Evolutionary conservation across 1,140 invertebrate genomes (phyloP), one percentile per base, ranked within the genome.

Genomic region (Diabrotica undecimpunctata): DNA sequence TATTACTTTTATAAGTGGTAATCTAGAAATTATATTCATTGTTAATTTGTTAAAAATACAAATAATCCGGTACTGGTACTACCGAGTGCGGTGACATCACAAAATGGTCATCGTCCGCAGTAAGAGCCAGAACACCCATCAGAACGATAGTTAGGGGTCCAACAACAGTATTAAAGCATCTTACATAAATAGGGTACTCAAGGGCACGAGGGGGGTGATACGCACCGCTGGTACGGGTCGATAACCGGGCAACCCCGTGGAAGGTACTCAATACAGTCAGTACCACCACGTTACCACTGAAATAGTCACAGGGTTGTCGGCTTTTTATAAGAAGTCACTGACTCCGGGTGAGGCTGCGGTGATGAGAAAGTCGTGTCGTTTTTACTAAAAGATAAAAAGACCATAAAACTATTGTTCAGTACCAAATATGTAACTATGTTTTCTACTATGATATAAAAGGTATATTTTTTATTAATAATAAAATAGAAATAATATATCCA

Each of bases 211-310:
- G 64, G 58, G 65, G 65, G 65, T 66, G 61, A 55, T 56, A 66
- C 65, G 65, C 65, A 66, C 61, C 39, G 55, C 35, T 52, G 62
- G 65, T 63, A 66, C 61, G 56, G 65, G 65, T 66, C 65, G 65
- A 66, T 57, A 66, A 66, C 65, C 65, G 65, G 61, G 61, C 62
- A 67, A 67, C 66, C 66, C 66, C 66, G 66, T 64, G 51, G 63
- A 58, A 57, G 39, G 57, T 59, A 59, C 57, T 59, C 13, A 41
- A 38, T 46, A 41, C 39, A 59, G 59, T 61, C 54, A 13, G 54
- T 55, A 55, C 54, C 35, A 14, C 35, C 54, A 14, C 13, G 35
- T 10, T 55, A 55, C 54, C n/a, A 55, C 25, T 25, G 13, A 10
- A 25, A 14, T 55, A 55, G 13, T 55, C n/a, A 25, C 54, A 55